A percentile compares a stretch with the other conserved stretches of the same genome.
These are phyloP conservation scores for Amazona vittata DNA, from an alignment of 2,113 vertebrate genomes.

Conservation along the genomic window DNA sequence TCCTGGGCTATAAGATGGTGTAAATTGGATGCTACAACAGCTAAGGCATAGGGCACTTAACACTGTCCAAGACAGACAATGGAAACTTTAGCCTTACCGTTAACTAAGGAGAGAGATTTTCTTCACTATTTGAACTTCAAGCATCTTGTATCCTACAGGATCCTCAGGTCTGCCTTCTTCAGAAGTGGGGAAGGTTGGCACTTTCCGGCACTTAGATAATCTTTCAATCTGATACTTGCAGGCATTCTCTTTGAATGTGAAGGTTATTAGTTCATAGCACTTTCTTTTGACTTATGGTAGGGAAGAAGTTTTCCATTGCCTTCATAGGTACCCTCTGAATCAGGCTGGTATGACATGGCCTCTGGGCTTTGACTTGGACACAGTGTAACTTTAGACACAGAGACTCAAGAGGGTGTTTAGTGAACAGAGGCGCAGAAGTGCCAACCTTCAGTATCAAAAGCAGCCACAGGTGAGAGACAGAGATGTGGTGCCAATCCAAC, in stretches of 20 bases:
- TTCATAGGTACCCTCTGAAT: not conserved
- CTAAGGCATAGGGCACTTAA: not conserved
- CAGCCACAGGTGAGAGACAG: not conserved
- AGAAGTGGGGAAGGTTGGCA: not conserved
- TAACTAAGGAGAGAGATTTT: not conserved
- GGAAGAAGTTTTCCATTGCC: not conserved
- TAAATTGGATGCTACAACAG: not conserved
- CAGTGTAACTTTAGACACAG: not conserved
- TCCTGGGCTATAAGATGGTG: fast-evolving
- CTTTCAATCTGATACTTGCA: not conserved
- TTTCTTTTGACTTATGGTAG: not conserved
- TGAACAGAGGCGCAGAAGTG: not conserved
- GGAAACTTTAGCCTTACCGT: not conserved
- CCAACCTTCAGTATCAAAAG: not conserved
- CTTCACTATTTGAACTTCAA: not conserved
- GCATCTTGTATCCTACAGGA: fast-evolving
- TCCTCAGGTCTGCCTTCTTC: not conserved
- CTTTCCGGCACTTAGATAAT: not conserved
- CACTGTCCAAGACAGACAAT: not conserved
- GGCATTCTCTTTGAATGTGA: not conserved
- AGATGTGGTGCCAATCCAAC: not conserved
- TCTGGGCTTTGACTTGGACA: not conserved
- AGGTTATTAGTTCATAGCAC: not conserved
- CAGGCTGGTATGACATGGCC: not conserved
- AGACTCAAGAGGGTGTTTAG: not conserved